Conservation (phyloP, 2,113 vertebrate species). For the Lethenteron reissneri region DNA sequence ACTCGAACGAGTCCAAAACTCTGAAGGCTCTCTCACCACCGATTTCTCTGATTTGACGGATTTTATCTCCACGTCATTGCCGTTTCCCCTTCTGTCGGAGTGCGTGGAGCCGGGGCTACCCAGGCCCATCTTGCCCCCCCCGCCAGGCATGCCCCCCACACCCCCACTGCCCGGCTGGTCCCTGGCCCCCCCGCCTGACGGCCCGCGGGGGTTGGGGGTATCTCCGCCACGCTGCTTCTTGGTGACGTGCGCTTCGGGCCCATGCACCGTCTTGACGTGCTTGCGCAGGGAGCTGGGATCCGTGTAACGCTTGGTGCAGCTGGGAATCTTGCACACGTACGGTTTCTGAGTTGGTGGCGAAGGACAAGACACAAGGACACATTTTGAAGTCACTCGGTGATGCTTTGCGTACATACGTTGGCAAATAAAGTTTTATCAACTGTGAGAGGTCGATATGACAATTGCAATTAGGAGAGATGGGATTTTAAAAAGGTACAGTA, state of each 20-base stretch:
- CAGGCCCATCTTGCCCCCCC: neutral
- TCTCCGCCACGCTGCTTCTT: conserved; percentile 68
- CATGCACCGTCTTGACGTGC: conserved; percentile 86
- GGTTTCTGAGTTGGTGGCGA: conserved; percentile 48
- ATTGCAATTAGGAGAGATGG: too few relatives aligned
- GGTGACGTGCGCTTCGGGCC: conserved; percentile 79
- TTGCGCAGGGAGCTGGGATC: conserved; percentile 95
- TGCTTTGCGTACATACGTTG: too few relatives aligned
- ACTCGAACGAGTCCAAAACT: too few relatives aligned
- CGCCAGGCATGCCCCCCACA: conserved; percentile 21
- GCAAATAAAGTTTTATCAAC: too few relatives aligned
- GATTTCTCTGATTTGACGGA: conserved; percentile 1
- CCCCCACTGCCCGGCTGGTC: conserved; percentile 28
- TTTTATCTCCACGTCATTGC: neutral
- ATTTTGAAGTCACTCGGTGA: too few relatives aligned
- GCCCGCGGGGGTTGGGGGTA: conserved; percentile 36
- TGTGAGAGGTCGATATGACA: too few relatives aligned
- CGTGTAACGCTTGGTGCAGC: conserved; percentile 87
- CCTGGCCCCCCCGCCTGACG: conserved; percentile 45
- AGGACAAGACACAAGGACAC: neutral
- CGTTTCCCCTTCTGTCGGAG: neutral
- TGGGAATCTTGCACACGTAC: conserved; percentile 85
- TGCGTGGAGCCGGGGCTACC: neutral
- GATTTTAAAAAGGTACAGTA: too few relatives aligned
- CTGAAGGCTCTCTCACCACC: neutral